Conservation (phyloP, 2,888 invertebrate genomes). For the Miltochrista miniata region DNA sequence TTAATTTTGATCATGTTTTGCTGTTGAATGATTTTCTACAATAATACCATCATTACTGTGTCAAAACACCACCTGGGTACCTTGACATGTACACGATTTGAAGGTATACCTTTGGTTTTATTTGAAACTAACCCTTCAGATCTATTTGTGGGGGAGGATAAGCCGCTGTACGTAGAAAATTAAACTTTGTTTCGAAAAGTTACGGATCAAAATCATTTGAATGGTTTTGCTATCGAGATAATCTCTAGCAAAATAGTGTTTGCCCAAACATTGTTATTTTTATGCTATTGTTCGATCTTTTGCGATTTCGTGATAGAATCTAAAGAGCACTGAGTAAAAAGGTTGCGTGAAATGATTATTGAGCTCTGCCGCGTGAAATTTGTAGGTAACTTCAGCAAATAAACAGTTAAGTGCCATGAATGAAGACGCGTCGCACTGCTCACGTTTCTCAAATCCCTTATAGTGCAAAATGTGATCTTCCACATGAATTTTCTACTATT, state of each 20-base stretch:
- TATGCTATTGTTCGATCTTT: slow-evolving; percentile 47
- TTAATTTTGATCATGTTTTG: slow-evolving; percentile 28
- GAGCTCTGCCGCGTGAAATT: background rate
- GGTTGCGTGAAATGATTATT: slow-evolving; percentile 31
- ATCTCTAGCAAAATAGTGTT: slow-evolving; percentile 40
- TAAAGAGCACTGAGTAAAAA: slow-evolving; percentile 54
- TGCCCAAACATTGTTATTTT: slow-evolving; percentile 57
- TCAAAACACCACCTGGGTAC: slow-evolving; percentile 41
- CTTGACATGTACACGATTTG: slow-evolving; percentile 35
- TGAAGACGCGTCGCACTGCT: too few species aligned
- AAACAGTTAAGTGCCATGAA: too few species aligned
- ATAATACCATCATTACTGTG: slow-evolving; percentile 41
- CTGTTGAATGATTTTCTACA: slow-evolving; percentile 25
- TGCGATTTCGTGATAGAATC: slow-evolving; percentile 59
- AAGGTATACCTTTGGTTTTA: slow-evolving; percentile 31
- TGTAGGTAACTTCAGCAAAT: too few species aligned
- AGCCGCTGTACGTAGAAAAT: slow-evolving; percentile 10
- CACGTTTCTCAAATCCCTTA: too few species aligned
- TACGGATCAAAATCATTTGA: slow-evolving; percentile 11
- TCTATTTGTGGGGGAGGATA: slow-evolving; percentile 46
- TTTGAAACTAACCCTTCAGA: slow-evolving; percentile 57
- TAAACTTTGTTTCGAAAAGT: slow-evolving; percentile 9
- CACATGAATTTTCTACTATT: too few species aligned
- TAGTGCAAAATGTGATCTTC: too few species aligned
- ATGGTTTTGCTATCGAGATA: slow-evolving; percentile 24